Conservation (phyloP, 1,140 invertebrate species). For the Lucilia cuprina region DNA sequence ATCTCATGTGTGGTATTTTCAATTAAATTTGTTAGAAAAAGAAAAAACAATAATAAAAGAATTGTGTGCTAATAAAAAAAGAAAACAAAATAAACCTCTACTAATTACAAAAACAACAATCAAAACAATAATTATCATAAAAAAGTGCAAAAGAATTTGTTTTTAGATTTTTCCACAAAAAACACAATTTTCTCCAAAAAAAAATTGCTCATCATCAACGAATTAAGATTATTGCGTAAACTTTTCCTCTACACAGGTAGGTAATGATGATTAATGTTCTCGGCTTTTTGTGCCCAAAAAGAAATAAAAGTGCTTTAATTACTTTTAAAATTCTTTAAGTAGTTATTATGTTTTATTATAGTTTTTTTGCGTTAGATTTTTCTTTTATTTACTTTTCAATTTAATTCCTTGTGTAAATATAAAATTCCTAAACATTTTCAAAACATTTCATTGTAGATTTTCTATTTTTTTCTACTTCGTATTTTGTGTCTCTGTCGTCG, state of each 20-base stretch:
- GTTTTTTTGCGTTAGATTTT: no score
- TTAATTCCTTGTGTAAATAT: background rate
- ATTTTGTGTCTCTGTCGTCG: slow-evolving; percentile 54
- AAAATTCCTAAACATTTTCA: background rate
- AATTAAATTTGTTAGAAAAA: slow-evolving; percentile 56
- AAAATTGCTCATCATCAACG: background rate
- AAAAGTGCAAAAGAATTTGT: background rate
- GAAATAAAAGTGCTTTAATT: background rate
- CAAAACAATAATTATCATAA: background rate
- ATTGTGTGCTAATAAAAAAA: slow-evolving; percentile 35
- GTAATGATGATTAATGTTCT: background rate
- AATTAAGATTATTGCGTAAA: background rate
- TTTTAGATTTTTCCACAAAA: background rate
- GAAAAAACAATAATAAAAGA: slow-evolving; percentile 60
- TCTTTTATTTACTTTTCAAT: background rate
- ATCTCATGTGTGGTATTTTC: slow-evolving; percentile 34
- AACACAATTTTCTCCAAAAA: background rate
- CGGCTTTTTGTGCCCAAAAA: background rate
- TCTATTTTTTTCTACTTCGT: background rate
- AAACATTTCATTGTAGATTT: slow-evolving; percentile 38
- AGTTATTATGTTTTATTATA: no score
- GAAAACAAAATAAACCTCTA: slow-evolving; percentile 7
- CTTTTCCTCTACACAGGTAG: background rate
- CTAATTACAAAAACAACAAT: slow-evolving; percentile 11
- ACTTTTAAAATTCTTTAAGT: background rate